Percentiles rank a stretch among this genome's conserved stretches.
Evolutionary conservation across 2,113 vertebrate species (phyloP).

Genomic region (Callaeas wilsoni): DNA sequence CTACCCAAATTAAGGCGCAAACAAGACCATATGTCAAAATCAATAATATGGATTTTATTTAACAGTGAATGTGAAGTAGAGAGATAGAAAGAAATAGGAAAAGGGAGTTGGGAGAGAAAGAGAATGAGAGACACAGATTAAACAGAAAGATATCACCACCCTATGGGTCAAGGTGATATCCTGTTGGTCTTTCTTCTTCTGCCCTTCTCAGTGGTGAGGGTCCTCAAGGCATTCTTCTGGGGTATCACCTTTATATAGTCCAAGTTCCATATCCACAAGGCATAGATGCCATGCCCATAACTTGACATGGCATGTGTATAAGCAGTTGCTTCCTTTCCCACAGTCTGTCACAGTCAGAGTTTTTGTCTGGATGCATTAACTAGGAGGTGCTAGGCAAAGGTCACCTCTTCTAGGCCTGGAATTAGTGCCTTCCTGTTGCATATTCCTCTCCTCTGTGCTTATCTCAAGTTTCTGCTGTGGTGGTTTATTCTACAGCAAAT

Average conservation of each 20-base stretch:
- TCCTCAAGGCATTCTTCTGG: not conserved
- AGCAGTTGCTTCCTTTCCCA: not conserved
- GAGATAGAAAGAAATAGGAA: not conserved
- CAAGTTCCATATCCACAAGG: not conserved
- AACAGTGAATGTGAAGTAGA: not conserved
- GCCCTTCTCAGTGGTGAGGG: fast-evolving
- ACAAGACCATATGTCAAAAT: not conserved
- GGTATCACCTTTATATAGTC: not conserved
- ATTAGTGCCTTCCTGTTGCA: not conserved
- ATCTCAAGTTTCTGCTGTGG: not conserved
- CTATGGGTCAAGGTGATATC: not conserved
- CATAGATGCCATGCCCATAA: not conserved
- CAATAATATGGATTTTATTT: not conserved
- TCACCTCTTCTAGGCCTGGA: not conserved
- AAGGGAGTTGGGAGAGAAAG: fast-evolving
- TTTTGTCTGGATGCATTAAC: not conserved
- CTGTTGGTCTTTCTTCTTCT: not conserved
- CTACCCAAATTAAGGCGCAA: not conserved
- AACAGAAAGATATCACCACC: not conserved
- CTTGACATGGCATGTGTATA: not conserved
- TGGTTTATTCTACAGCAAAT: not conserved
- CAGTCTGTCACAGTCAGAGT: not conserved
- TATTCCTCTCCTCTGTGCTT: fast-evolving
- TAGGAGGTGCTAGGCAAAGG: not conserved
- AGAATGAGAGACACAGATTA: not conserved